Base-by-base conservation (phyloP, 2,888 invertebrate species). In the Heteropelma amictum region DNA sequence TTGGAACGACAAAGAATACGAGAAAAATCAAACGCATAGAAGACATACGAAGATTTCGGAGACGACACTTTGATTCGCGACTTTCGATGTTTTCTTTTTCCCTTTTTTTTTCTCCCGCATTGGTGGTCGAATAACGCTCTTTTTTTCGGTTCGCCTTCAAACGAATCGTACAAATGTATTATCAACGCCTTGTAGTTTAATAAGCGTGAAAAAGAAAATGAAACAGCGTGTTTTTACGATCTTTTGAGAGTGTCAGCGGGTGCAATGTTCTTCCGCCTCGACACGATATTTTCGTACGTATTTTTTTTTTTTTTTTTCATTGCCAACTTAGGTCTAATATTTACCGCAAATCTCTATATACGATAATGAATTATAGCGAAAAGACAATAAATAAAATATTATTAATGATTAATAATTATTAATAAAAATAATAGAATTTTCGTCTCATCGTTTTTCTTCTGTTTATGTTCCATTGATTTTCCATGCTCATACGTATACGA, bases 381-480 rank as follows among this genome's bases (percentile, higher is more conserved):
- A 68, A 75, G 67, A 67, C 71, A 63, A 68, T 71, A 71, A 67
- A 75, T 49, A 49, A 60, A 28, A 72, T 72, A 60, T 72, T 63
- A 67, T 56, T 56, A 23, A 68, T 38, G 30, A 68, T 63, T 61
- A 40, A 61, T 60, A 53, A 58, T 35, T 38, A 47, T 38, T 28
- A 49, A 49, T 49, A 35, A 26, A 49, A 10, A 10, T 2, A 28
- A 56, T 23, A 10, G 1, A 21, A 45, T 4, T 2, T n/a, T n/a
- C n/a, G n/a, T n/a, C n/a, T n/a, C n/a, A 19, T 6, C 28, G 26
- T 54, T 10, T 56, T 56, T 17, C 7, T 67, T 30, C 12, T 10
- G 1, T n/a, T n/a, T n/a, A n/a, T n/a, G n/a, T n/a, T n/a, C n/a
- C n/a, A n/a, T 26, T 12, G 10, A 5, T 35, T 12, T 26, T 54